Evolutionary conservation across 2,113 vertebrate species (phyloP), one percentile per base, ranked within the genome.

Genomic region (Aptenodytes patagonicus): DNA sequence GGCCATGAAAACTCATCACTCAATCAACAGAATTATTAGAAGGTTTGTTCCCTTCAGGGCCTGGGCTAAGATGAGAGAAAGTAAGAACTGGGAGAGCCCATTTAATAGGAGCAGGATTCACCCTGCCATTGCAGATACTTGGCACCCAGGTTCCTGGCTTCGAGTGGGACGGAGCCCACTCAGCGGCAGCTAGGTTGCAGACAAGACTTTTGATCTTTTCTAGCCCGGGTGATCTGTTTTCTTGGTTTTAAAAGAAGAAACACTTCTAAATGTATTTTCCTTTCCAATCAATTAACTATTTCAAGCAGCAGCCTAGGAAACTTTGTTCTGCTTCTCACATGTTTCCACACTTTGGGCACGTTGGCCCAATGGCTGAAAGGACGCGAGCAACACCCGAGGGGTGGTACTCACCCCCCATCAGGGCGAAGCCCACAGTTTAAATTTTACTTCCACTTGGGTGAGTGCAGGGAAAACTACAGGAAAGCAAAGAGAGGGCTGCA

Each of bases 381-480:
- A 29, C 5, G 2, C 0, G 8, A 87, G 31, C 16, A 54, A 31
- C 7, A 12, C 2, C 5, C 13, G 6, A 42, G 17, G 31, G 25
- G 7, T 26, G 47, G 52, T 49, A 44, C 54, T 66, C 26, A 40
- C 2, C 20, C 34, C 15, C 15, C 6, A 21, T 34, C 28, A 57
- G 34, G 17, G 25, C 40, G 86, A 86, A 86, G 21, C 13, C 24
- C 42, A n/a, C 5, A 15, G 34, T 22, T 66, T 29, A 69, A 57
- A 7, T 20, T 18, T 7, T 32, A 32, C 29, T 84, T 89, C 25
- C 49, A 46, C 13, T 31, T 4, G 9, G 22, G 16, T 42, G 36
- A 87, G 40, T 2, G 11, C 49, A 77, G 73, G n/a, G 12, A 29
- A 89, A 92, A 61, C 25, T 10, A 10, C 19, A 85, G 32, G 31